Conservation (phyloP, 2,113 vertebrate genomes). For the Romanogobio albipinnatus region DNA sequence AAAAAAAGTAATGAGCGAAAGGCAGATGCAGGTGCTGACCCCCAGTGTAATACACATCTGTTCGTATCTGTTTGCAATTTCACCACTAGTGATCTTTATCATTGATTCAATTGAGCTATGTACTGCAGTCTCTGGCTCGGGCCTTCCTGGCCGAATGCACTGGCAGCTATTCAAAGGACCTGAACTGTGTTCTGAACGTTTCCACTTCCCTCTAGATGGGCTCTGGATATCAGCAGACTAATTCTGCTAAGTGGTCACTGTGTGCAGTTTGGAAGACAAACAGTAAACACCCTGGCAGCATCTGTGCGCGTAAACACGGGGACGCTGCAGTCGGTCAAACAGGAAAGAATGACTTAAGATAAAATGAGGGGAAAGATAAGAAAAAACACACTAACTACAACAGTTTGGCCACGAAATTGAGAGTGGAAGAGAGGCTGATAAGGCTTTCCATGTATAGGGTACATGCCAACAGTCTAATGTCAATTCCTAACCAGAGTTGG, state of each 20-base stretch:
- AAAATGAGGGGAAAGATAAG: conserved; percentile 41
- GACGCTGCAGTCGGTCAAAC: conserved; percentile 46
- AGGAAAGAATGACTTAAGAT: conserved; percentile 59
- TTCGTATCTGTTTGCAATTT: conserved; percentile 75
- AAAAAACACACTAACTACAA: conserved; percentile 22
- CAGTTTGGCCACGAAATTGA: conserved; percentile 29
- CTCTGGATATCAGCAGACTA: conserved; percentile 51
- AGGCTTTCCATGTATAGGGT: background rate
- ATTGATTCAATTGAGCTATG: conserved; percentile 60
- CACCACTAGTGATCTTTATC: conserved; percentile 73
- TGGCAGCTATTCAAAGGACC: conserved; percentile 66
- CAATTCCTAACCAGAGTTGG: too few relatives aligned
- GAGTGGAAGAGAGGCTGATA: conserved; percentile 17
- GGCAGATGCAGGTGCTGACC: conserved; percentile 74
- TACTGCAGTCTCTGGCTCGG: conserved; percentile 62
- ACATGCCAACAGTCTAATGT: conserved; percentile 3
- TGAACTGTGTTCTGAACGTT: conserved; percentile 30
- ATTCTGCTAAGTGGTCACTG: conserved; percentile 57
- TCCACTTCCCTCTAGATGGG: conserved; percentile 55
- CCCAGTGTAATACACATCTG: conserved; percentile 73
- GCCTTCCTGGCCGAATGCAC: conserved; percentile 53
- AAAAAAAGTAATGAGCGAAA: conserved; percentile 54
- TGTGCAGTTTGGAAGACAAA: conserved; percentile 57
- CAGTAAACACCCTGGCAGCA: conserved; percentile 62
- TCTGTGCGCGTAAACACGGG: conserved; percentile 37